Conservation (phyloP, 2,888 invertebrate genomes). For the Tridacna crocea region DNA sequence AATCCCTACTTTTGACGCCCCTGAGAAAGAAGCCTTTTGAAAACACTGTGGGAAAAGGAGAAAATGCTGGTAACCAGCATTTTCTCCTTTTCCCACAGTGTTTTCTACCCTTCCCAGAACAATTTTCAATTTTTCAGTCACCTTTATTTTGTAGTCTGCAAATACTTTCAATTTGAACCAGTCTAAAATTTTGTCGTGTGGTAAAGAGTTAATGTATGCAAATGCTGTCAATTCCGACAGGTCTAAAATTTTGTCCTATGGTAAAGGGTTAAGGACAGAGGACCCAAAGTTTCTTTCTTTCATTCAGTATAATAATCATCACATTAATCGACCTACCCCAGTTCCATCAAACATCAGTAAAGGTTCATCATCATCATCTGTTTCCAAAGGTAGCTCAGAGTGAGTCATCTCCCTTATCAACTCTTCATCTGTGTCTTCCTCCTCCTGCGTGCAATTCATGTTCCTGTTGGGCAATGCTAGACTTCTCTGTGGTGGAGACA, state of each 20-base stretch:
- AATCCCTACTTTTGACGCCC: too few species aligned
- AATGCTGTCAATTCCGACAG: too few species aligned
- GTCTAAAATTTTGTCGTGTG: too few species aligned
- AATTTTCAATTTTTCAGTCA: too few species aligned
- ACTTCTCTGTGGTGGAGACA: conserved; percentile 39
- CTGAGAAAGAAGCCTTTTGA: too few species aligned
- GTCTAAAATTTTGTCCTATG: too few species aligned
- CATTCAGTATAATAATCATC: background rate
- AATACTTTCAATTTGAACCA: too few species aligned
- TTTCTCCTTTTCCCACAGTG: background rate
- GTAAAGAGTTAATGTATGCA: too few species aligned
- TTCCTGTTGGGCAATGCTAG: conserved; percentile 41
- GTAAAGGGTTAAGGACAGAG: background rate
- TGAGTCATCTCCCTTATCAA: conserved; percentile 56
- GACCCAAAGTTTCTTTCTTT: background rate
- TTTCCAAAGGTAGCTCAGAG: conserved; percentile 63
- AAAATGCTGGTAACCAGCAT: background rate
- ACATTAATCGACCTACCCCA: conserved; percentile 53
- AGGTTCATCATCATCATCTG: conserved; percentile 71
- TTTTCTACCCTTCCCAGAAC: too few species aligned
- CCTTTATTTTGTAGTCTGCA: too few species aligned
- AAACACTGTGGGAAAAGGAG: too few species aligned
- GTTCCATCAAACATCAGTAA: conserved; percentile 69
- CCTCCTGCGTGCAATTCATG: conserved; percentile 15
- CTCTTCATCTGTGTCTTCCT: conserved; percentile 61